Base-by-base conservation (phyloP, 2,888 invertebrate species). In the Hirtodrosophila trivittata region DNA sequence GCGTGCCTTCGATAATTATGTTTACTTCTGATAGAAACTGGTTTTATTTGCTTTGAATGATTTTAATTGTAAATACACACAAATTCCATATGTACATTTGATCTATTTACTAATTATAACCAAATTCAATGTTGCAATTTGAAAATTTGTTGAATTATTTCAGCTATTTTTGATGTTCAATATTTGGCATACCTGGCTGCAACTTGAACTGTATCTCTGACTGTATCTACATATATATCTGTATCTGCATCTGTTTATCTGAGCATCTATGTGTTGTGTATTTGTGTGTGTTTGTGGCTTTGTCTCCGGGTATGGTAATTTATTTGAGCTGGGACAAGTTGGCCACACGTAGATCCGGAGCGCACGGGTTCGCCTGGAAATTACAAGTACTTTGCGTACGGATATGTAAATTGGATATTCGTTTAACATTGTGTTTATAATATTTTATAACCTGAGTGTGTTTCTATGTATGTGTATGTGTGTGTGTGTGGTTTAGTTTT, bases 321-420 rank as follows among this genome's bases (percentile, higher is more conserved):
- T 28, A 26, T 43, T 28, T 39, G 33, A 21, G 21, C 10, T 41
- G 28, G 25, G 21, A 33, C 8, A 26, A 47, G 43, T 52, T 66
- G 66, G 42, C 52, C 52, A 47, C 65, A 46, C 42, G 28, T 37
- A 26, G 12, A 26, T 28, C 37, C 16, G 5, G 35, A 45, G 7
- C 33, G 10, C 13, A 28, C 3, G 72, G 52, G 43, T 41, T 37
- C n/a, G 55, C 49, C 55, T 52, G 64, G 7, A 41, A 49, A 63
- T 52, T 52, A 63, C 49, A 69, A 33, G 51, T 35, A 51, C 49
- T 55, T 49, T 49, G 9, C 56, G 50, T 33, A 33, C 12, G 39
- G 9, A 57, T 55, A 83, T 76, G 80, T 55, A 76, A 80, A 83
- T 83, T 54, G 37, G 26, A 13, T 32, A 39, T 59, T 60, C 35